Percentiles rank a stretch among this genome's conserved stretches.
Conservation (phyloP, 1,140 invertebrate genomes). For the Aleiodes sp. region DNA sequence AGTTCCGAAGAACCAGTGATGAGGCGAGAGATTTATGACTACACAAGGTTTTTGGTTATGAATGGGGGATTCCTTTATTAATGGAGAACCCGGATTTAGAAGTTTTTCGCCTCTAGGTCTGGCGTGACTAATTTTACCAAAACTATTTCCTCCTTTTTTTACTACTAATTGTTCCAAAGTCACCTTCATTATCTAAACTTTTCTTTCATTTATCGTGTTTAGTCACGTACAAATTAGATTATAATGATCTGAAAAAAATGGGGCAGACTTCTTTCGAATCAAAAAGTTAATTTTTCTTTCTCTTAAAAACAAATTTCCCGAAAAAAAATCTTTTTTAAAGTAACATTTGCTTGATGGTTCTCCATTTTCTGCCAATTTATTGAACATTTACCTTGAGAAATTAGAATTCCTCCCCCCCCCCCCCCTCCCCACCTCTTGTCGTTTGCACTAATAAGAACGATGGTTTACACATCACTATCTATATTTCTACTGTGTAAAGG, state of each 20-base stretch:
- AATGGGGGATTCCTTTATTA: constrained; percentile 30
- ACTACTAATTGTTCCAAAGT: constrained; percentile 30
- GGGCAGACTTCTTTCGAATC: neutral
- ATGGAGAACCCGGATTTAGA: constrained; percentile 26
- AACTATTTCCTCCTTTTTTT: constrained; percentile 5
- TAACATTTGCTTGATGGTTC: no score
- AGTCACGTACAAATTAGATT: constrained; percentile 1
- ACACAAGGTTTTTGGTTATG: constrained; percentile 26
- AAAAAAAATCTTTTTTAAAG: no score
- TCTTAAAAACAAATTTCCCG: no score
- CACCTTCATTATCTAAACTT: constrained; percentile 14
- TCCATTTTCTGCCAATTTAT: no score
- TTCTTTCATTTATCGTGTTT: neutral
- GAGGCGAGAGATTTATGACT: constrained; percentile 30
- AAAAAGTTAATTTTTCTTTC: no score
- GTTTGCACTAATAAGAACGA: constrained; percentile 54
- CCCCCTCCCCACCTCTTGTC: constrained; percentile 33
- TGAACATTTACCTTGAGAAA: constrained; percentile 27
- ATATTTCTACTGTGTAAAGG: constrained; percentile 49
- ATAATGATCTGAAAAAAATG: neutral
- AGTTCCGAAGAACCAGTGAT: constrained; percentile 20
- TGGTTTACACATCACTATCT: constrained; percentile 57
- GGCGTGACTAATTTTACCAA: constrained; percentile 23
- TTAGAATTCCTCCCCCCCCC: constrained; percentile 28
- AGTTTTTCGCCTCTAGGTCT: constrained; percentile 7